phyloP scores from a whole-genome alignment of 2,113 vertebrate species.

The Cyanistes caeruleus region DNA sequence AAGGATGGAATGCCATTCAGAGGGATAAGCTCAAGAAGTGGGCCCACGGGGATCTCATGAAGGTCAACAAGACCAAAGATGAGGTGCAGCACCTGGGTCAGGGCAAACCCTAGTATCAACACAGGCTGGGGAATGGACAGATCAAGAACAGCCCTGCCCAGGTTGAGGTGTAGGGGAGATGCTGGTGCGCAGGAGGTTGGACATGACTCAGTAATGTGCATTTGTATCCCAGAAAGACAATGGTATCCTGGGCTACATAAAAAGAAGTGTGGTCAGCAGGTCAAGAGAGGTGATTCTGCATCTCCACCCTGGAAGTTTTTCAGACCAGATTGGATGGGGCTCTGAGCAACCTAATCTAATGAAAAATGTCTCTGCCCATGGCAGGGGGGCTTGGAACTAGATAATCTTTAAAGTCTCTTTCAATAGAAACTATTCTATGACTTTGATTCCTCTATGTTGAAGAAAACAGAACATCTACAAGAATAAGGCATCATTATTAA shows the following conservation, averaged over 20 bases:
- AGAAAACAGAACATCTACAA: not conserved
- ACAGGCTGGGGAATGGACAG: not conserved
- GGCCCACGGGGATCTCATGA: not conserved
- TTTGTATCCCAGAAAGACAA: not conserved
- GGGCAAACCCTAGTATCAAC: not conserved
- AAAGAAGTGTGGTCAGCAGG: not conserved
- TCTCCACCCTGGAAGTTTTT: not conserved
- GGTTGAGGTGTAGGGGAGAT: not conserved
- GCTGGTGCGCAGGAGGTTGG: not conserved
- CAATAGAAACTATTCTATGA: not conserved
- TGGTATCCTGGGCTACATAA: not conserved
- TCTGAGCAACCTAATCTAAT: not conserved
- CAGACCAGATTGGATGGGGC: not conserved
- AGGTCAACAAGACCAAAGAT: not conserved
- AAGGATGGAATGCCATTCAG: not conserved
- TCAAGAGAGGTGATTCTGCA: not conserved
- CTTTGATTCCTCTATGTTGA: not conserved
- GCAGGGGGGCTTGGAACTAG: not conserved
- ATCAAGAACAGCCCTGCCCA: not conserved
- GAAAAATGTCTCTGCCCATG: not conserved
- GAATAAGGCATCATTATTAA: not conserved
- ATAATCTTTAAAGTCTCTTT: not conserved
- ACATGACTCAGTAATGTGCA: not conserved
- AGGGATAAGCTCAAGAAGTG: not conserved
- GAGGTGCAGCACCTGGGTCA: not conserved